These are phyloP conservation scores for Parazoanthus darwini DNA, from an alignment of 92 coral and sea anemone species.

Conservation along the genomic window DNA sequence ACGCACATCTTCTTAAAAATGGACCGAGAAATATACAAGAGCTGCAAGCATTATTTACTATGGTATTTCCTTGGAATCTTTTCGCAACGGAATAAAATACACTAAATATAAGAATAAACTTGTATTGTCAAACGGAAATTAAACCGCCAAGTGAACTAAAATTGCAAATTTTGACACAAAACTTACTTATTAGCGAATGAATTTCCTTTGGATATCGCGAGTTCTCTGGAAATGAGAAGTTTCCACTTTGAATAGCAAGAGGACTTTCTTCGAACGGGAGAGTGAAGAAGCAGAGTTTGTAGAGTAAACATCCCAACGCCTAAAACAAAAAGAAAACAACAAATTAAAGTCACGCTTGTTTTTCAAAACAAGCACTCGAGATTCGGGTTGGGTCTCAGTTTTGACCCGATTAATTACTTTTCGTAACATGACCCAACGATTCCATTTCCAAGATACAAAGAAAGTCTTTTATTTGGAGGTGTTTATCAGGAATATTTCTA, in stretches of 20 bases:
- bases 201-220: slow-evolving; percentile 86
- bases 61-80: too few relatives aligned
- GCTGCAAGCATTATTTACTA: too few relatives aligned
- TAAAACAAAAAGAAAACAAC: slow-evolving; percentile 27
- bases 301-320: slow-evolving; percentile 97
- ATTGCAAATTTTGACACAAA: background rate
- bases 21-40: too few relatives aligned
- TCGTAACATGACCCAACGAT: too few relatives aligned
- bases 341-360: too few relatives aligned
- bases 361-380: background rate
- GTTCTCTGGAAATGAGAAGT: slow-evolving; percentile 94
- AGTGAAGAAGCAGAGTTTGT: slow-evolving; percentile 90
- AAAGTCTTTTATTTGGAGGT: too few relatives aligned
- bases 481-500: too few relatives aligned
- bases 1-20: too few relatives aligned
- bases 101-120: background rate
- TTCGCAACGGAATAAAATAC: background rate
- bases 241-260: slow-evolving; percentile 96
- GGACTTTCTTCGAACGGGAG: slow-evolving; percentile 97
- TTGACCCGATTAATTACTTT: too few relatives aligned
- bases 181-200: slow-evolving; percentile 89
- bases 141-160: too few relatives aligned
- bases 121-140: background rate
- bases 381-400: too few relatives aligned
- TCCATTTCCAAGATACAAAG: too few relatives aligned